Evolutionary conservation across 2,113 vertebrate species (phyloP).

Genomic region (Canis aureus): DNA sequence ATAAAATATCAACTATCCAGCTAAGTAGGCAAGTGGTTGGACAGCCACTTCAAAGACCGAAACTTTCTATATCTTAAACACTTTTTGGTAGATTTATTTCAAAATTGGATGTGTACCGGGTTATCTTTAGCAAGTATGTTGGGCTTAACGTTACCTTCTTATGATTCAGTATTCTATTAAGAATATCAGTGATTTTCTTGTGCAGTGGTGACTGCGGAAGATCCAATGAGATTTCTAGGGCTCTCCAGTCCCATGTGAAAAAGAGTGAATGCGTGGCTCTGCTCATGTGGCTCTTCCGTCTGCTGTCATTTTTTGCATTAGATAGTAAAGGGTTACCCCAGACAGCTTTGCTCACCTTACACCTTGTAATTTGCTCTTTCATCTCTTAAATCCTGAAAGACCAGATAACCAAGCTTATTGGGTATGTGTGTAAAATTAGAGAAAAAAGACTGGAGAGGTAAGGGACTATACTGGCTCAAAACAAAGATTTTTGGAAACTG

Average conservation of each 20-base stretch:
- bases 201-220: neutral
- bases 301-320: neutral
- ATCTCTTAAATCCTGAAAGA: neutral
- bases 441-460: neutral
- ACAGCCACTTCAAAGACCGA: neutral
- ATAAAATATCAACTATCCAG: neutral
- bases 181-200: neutral
- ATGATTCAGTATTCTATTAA: neutral
- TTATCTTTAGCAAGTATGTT: neutral
- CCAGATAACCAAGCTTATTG: neutral
- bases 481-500: neutral
- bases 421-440: neutral
- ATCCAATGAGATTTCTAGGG: accelerated
- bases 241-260: neutral
- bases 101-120: neutral
- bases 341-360: neutral
- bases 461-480: neutral
- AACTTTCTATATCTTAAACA: neutral
- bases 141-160: neutral
- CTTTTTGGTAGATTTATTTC: neutral
- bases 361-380: slow-evolving; percentile 16
- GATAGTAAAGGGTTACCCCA: neutral
- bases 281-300: neutral
- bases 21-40: neutral
- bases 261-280: neutral